Evolutionary conservation across 2,113 vertebrate genomes (phyloP).

Genomic region (Gopherus flavomarginatus): DNA sequence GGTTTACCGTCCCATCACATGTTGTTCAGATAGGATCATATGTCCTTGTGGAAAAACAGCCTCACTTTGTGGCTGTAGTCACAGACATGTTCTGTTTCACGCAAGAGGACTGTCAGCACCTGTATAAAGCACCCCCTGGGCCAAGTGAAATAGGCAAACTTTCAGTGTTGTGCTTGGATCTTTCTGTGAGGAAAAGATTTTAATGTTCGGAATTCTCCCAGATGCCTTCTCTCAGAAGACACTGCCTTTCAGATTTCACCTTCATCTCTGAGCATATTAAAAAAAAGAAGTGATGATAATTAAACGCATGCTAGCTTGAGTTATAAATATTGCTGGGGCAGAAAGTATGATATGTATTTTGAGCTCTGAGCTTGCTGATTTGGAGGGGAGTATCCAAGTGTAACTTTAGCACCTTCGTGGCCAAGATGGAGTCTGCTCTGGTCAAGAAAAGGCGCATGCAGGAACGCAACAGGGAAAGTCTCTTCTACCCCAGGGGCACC

Average conservation of each 20-base stretch:
- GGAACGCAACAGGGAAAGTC: too few relatives aligned
- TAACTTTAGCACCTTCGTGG: too few relatives aligned
- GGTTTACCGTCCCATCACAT: not conserved
- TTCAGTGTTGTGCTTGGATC: not conserved
- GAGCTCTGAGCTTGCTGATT: not conserved
- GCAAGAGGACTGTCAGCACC: not conserved
- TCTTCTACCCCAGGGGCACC: too few relatives aligned
- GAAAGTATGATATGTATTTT: not conserved
- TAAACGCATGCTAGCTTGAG: not conserved
- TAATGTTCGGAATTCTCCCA: not conserved
- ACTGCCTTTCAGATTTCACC: not conserved
- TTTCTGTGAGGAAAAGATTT: not conserved
- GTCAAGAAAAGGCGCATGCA: too few relatives aligned
- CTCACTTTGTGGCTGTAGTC: not conserved
- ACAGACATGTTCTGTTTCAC: not conserved
- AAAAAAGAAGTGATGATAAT: not conserved
- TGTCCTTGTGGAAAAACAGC: not conserved
- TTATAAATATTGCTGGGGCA: not conserved
- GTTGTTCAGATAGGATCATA: rapidly evolving
- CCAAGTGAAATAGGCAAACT: not conserved
- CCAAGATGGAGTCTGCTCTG: too few relatives aligned
- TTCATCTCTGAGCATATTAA: not conserved
- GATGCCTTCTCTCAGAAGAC: not conserved
- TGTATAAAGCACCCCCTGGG: not conserved
- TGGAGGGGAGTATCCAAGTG: not conserved